A percentile compares a stretch with the other conserved stretches of the same genome.
Evolutionary conservation across 2,797 vertebrate species (phyloP).

Genomic region (Acrossocheilus fasciatus): DNA sequence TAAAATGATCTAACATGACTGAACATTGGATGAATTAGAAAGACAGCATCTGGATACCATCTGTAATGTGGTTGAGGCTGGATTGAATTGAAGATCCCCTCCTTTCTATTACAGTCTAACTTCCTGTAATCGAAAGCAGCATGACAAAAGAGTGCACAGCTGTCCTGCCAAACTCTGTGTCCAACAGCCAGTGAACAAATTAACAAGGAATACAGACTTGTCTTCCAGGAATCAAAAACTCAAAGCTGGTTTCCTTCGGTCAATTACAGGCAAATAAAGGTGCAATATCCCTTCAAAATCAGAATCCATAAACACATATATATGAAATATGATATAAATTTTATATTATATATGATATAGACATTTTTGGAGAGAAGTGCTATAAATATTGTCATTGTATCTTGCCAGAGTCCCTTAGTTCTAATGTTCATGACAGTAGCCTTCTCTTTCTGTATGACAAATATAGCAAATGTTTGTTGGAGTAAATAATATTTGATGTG

Average conservation of each 20-base stretch:
- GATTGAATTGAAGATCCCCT: conserved; percentile 46
- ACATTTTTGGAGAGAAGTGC: not conserved
- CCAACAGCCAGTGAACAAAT: conserved; percentile 8
- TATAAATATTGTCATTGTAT: not conserved
- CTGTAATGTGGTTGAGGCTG: conserved; percentile 32
- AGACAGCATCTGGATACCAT: conserved; percentile 53
- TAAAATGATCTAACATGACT: conserved; percentile 25
- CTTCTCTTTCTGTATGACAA: not conserved
- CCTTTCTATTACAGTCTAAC: conserved; percentile 24
- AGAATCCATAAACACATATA: not conserved
- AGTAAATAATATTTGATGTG: conserved; percentile 2
- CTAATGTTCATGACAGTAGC: not conserved
- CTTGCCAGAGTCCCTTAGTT: not conserved
- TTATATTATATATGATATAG: too few species aligned
- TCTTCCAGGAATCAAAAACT: conserved; percentile 11
- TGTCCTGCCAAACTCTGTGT: not conserved
- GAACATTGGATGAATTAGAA: not conserved
- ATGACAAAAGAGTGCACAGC: conserved; percentile 11
- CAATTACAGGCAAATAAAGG: not conserved
- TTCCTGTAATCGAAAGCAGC: conserved; percentile 51
- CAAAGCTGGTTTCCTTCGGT: not conserved
- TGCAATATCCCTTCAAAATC: not conserved
- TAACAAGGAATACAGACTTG: not conserved
- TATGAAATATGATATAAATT: not conserved
- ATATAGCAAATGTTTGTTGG: not conserved